phyloP scores from a whole-genome alignment of 2,888 invertebrate genomes.

The Agrotis puta region DNA sequence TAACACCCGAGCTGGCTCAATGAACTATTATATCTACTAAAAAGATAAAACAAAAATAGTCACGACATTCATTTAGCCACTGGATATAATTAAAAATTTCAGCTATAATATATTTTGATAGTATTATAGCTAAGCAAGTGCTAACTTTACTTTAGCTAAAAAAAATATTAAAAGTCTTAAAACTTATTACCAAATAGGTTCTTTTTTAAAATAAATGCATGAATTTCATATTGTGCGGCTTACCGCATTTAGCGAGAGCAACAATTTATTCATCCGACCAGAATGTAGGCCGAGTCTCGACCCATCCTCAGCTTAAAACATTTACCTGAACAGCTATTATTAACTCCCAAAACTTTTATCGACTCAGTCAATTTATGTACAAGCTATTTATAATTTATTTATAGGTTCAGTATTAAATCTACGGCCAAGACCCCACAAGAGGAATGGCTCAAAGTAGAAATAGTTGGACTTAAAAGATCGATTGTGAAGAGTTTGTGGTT shows the following conservation, averaged over 20 bases:
- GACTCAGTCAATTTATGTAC: conserved; percentile 37
- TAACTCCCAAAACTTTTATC: conserved; percentile 45
- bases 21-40: too few species aligned
- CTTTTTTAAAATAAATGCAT: neutral
- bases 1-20: neutral
- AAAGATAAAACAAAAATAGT: too few species aligned
- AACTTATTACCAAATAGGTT: neutral
- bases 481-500: conserved; percentile 60
- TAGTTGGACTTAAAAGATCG: conserved; percentile 45
- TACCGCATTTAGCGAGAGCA: neutral
- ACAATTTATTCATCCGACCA: conserved; percentile 15
- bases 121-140: too few species aligned
- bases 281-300: conserved; percentile 1
- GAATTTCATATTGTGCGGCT: conserved; percentile 11
- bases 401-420: conserved; percentile 29
- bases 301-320: conserved; percentile 14
- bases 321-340: conserved; percentile 44
- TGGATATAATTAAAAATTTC: neutral
- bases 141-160: too few species aligned
- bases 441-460: conserved; percentile 43
- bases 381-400: conserved; percentile 27
- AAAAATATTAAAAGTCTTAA: neutral
- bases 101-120: too few species aligned
- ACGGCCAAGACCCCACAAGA: conserved; percentile 53
- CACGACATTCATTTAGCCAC: neutral